Percentiles rank a stretch among this genome's conserved stretches.
Evolutionary conservation across 2,888 invertebrate genomes (phyloP).

Genomic region (Pilophorus perplexus): DNA sequence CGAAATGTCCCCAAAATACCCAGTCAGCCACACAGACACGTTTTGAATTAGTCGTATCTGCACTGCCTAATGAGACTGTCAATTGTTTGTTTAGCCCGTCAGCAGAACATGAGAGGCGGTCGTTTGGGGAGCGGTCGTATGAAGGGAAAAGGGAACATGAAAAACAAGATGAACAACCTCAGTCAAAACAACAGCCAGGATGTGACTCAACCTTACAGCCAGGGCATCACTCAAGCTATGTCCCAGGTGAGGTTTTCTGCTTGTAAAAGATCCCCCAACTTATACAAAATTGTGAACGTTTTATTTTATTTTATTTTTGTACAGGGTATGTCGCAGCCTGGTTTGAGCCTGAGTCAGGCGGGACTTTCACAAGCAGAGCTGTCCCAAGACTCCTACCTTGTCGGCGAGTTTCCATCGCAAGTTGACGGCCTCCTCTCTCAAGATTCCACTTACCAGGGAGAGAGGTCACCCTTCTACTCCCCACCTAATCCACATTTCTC

Average conservation of each 20-base stretch:
- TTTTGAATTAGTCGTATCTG: too few relatives aligned
- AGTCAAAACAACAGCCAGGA: slow-evolving; percentile 60
- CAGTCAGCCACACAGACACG: too few relatives aligned
- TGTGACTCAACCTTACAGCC: slow-evolving; percentile 69
- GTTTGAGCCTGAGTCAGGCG: slow-evolving; percentile 65
- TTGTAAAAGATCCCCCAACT: too few relatives aligned
- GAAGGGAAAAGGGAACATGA: slow-evolving; percentile 46
- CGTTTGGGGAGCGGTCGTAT: slow-evolving; percentile 46
- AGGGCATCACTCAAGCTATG: slow-evolving; percentile 56
- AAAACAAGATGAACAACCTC: slow-evolving; percentile 50
- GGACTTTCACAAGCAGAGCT: slow-evolving; percentile 71
- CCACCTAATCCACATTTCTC: slow-evolving; percentile 47
- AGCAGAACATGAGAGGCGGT: slow-evolving; percentile 54
- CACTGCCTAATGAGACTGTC: too few relatives aligned
- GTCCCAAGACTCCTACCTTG: slow-evolving; percentile 78
- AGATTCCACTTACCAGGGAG: slow-evolving; percentile 80
- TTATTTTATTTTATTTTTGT: slow-evolving; percentile 23
- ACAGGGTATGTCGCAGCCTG: slow-evolving; percentile 69
- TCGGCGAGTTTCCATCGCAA: slow-evolving; percentile 84
- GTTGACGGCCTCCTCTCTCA: slow-evolving; percentile 93
- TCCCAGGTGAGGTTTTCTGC: slow-evolving; percentile 54
- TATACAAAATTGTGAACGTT: too few relatives aligned
- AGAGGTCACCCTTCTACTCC: slow-evolving; percentile 49
- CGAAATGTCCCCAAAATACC: too few relatives aligned
- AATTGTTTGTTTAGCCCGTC: too few relatives aligned